Base-by-base conservation (phyloP, 1,140 invertebrate species). In the Euwallacea similis region DNA sequence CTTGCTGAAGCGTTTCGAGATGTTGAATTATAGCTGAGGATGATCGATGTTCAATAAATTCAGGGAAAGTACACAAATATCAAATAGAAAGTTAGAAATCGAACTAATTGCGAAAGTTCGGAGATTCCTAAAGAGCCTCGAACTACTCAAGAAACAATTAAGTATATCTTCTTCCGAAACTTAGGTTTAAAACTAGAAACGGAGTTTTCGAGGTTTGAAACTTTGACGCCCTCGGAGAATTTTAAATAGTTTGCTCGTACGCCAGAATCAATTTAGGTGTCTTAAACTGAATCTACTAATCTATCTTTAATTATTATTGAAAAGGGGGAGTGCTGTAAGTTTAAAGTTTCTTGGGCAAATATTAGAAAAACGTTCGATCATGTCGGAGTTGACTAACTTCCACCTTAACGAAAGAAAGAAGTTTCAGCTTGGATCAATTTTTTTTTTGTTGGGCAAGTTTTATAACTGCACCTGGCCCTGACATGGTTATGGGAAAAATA, bases 121-220 rank as follows among this genome's bases (percentile, higher is more conserved):
- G 42, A 66, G 65, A 66, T 66, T 13, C 65, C 21, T 43, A 58
- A 62, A 62, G 58, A 62, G 59, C 44, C 44, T 54, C 41, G 6
- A 62, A 54, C 47, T 61, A 46, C 46, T 61, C 46, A 50, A 54
- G 42, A 69, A 69, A 69, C 67, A 69, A 69, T 69, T 69, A 69
- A 62, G 44, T 13, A 69, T 69, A 69, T 62, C 43, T 69, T 54
- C 43, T 61, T 60, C 44, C 4, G 15, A 68, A 68, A 68, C 56
- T 60, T 61, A 53, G 67, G 11, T 42, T 69, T 69, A 61, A 55
- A 69, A 69, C 59, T 69, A 21, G 59, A 53, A 50, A 9, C 41
- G 33, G 58, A 69, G 47, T 61, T 69, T 56, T 62, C 42, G 60
- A 42, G 47, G 67, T 46, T 67, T 54, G 15, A 42, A 69, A 69